Evolutionary conservation across 2,797 vertebrate genomes (phyloP), one percentile per base, ranked within the genome.

Genomic region (Falco biarmicus): DNA sequence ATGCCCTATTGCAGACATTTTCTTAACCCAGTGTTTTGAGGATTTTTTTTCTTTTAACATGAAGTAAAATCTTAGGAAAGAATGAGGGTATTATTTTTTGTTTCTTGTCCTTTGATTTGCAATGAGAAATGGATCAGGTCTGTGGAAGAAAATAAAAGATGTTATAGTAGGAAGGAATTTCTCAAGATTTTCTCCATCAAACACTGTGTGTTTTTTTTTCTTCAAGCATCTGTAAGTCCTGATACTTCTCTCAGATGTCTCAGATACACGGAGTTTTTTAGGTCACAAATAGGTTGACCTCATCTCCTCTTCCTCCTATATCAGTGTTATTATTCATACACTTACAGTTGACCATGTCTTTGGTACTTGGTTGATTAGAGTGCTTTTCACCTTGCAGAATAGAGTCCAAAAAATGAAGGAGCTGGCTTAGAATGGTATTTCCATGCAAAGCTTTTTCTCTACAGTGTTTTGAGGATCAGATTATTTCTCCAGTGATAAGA

Each of bases 141-240:
- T 56, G 18, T 73, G 26, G 18, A 60, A 37, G 15, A 50, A 88
- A 93, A 63, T 5, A 4, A 90, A 80, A 34, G 17, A 51, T 8
- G 6, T 8, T 37, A 22, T 31, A 81, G 39, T 16, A 75, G 6
- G 10, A 80, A 64, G 22, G 16, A 89, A 48, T 86, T 64, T 69
- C 14, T 86, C 31, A 60, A 24, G 18, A 5, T 59, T 84, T 81
- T 77, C 4, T 39, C 20, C 8, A 18, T 59, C 25, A 70, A 60
- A 66, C 10, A 26, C 1, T 15, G 2, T 11, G 9, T 14, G 3
- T 0, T 28, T 61, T 59, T 77, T 43, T 29, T 8, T 5, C 26
- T 79, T 69, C 11, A 24, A 60, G 12, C 12, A 56, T 29, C 11
- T 80, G 2, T 71, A 73, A 41, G 12, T 34, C 57, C 39, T 73